Base-by-base conservation (phyloP, 92 coral and sea anemone genomes). In the Palythoa grandiflora region DNA sequence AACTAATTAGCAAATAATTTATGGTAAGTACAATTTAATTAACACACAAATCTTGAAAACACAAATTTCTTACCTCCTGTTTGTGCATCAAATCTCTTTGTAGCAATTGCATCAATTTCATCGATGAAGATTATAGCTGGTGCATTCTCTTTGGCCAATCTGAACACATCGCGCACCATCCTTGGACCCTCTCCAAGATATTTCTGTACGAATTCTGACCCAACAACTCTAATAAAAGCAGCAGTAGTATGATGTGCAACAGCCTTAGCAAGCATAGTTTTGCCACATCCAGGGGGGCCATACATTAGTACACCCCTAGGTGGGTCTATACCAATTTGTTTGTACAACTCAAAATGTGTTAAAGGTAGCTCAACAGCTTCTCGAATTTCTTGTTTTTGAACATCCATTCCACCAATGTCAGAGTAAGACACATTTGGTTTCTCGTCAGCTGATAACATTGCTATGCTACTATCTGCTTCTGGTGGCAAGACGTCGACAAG, bases 271-370 rank as follows among this genome's bases (percentile, higher is more conserved):
- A 97, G 94, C 99, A 97, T 97, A 84, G 99, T 97, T 80, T 97
- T 97, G 52, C 99, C 99, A 38, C 99, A 97, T 8, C 99, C 99
- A 70, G 99, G 99, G 76, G 99, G 99, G 19, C 99, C 99, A 72
- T 80, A 97, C 91, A 97, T 94, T 1, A 97, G 89, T 1, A 97
- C 99, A 13, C 99, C 99, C 83, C 99, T 88, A 21, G 99, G 99
- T 28, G 99, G 99, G 88, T 97, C 99, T 40, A 97, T 97, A 65
- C 99, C 99, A 52, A 97, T 97, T 89, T 97, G 99, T 86, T 97
- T 97, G 92, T 97, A 97, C 66, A 97, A 94, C 98, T 97, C 99
- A 78, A 97, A 97, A 89, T 97, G 99, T 7, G 99, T 97, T 66
- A 97, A 89, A 38, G 99, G 99, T 19, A 97, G 87, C 83, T 97